Conservation (phyloP, 2,113 vertebrate genomes). For the Halcyon senegalensis region DNA sequence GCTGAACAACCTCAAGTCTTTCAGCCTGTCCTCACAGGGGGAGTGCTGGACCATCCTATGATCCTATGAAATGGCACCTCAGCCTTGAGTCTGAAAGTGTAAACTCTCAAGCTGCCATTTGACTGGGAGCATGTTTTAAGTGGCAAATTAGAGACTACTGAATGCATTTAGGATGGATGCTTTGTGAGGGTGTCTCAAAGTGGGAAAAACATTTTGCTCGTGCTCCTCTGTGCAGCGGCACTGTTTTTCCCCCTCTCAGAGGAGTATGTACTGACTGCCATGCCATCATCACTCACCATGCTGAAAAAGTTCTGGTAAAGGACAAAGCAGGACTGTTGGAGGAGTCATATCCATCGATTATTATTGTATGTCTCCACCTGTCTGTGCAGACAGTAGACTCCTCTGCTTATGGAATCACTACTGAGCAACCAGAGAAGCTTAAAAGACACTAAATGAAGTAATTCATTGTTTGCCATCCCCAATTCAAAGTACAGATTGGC, state of each 20-base stretch:
- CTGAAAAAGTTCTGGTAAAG: not conserved
- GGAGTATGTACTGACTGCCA: fast-evolving
- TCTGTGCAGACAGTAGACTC: not conserved
- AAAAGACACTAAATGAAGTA: not conserved
- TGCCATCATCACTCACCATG: too few species aligned
- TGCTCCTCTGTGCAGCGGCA: not conserved
- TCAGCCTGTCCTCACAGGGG: not conserved
- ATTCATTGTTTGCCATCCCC: not conserved
- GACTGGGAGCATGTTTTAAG: fast-evolving
- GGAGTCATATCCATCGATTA: not conserved
- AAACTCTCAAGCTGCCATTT: not conserved
- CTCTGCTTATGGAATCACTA: not conserved
- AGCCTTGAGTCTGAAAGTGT: not conserved
- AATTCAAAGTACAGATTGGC: not conserved
- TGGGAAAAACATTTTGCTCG: not conserved
- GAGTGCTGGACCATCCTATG: not conserved
- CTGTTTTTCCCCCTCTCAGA: too few species aligned
- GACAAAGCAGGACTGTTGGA: not conserved
- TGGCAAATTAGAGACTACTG: not conserved
- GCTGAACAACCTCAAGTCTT: not conserved
- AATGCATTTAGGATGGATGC: not conserved
- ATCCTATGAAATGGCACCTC: not conserved
- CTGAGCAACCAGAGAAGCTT: not conserved
- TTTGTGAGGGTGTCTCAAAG: not conserved
- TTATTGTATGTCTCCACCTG: not conserved